Base-by-base conservation (phyloP, 2,113 vertebrate genomes). In the Strix uralensis region DNA sequence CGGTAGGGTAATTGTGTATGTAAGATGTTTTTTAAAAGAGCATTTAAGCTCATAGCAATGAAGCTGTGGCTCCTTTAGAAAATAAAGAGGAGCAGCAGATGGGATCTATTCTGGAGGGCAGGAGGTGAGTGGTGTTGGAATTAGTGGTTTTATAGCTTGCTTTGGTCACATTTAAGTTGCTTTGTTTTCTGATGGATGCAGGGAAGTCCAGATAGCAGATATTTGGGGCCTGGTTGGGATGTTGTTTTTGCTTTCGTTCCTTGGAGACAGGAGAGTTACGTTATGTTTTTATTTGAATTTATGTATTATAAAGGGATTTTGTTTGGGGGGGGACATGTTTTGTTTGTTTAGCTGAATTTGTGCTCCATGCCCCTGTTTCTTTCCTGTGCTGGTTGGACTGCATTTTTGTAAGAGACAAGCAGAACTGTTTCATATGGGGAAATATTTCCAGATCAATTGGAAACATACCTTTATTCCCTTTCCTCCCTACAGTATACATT, bases 381-480 rank as follows among this genome's bases (percentile, higher is more conserved):
- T 91, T 87, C 47, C n/a, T 75, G 40, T 5, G 1, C 62, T 67
- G n/a, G 47, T 34, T 36, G 15, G 55, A 66, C 47, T 95, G 86
- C 21, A 9, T 94, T 93, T 96, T 86, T 85, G 3, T 71, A 19
- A 69, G 30, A 91, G 44, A 72, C 36, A 73, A 65, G n/a, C 42
- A 0, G 59, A 87, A 47, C 66, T 72, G 42, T 92, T 91, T 94
- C 87, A 69, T 91, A 46, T 73, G 81, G 89, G 91, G 89, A 95
- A 94, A 87, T 85, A 87, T 87, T 95, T 97, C 36, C 46, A 96
- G 77, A 96, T 97, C 92, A 80, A 21, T 89, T 91, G 92, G 74
- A 94, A 96, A 61, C 94, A 97, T 95, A 91, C 89, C 78, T 96
- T 95, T 97, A 94, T 95, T 96, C 94, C 88, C 91, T 94, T 95